Conservation (phyloP, 2,797 vertebrate species). For the Tapera naevia region DNA sequence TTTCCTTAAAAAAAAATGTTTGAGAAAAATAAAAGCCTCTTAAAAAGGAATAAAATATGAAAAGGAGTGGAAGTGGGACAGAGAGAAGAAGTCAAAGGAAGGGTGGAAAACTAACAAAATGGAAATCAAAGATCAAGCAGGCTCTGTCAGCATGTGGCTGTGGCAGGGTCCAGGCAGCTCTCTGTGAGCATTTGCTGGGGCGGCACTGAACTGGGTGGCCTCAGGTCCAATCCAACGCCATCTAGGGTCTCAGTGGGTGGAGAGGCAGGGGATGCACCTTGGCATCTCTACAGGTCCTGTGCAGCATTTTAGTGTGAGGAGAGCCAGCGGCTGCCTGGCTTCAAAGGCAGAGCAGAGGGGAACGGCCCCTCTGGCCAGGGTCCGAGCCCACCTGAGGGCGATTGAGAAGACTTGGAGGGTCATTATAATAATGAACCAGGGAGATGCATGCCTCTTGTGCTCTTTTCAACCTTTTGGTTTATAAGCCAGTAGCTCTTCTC, state of each 20-base stretch:
- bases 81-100: neutral
- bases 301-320: neutral
- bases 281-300: neutral
- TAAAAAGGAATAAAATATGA: slow-evolving; percentile 46
- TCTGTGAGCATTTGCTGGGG: neutral
- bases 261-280: neutral
- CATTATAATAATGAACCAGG: too few relatives aligned
- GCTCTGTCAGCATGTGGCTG: rapidly evolving
- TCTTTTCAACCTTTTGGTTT: too few relatives aligned
- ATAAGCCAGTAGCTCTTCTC: too few relatives aligned
- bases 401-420: too few relatives aligned
- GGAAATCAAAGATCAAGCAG: neutral
- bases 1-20: neutral
- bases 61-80: slow-evolving; percentile 30
- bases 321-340: too few relatives aligned
- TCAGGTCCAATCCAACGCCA: rapidly evolving
- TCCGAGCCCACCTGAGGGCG: too few relatives aligned
- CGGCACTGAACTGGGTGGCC: rapidly evolving
- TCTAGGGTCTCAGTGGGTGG: rapidly evolving
- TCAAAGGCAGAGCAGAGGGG: too few relatives aligned
- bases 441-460: too few relatives aligned
- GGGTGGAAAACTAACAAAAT: neutral
- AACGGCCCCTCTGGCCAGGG: too few relatives aligned
- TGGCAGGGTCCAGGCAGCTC: neutral
- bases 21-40: neutral